These are phyloP conservation scores for Operophtera brumata DNA, from an alignment of 2,888 invertebrate genomes.

Conservation along the genomic window DNA sequence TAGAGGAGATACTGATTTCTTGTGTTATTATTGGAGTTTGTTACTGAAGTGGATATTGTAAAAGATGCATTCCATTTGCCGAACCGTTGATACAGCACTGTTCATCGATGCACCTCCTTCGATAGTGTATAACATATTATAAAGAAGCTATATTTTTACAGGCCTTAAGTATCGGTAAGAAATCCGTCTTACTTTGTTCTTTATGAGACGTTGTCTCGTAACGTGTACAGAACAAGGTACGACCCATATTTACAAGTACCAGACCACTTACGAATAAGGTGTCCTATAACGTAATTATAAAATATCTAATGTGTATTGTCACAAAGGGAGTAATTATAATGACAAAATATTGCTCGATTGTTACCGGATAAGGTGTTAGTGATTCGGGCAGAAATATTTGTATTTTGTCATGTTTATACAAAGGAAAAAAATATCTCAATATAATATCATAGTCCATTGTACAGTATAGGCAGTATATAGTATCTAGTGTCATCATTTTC, in stretches of 20 bases:
- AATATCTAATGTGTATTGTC: slow-evolving; percentile 61
- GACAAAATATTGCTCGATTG: slow-evolving; percentile 73
- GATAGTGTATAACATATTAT: slow-evolving; percentile 53
- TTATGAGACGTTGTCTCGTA: slow-evolving; percentile 30
- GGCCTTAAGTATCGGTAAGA: slow-evolving; percentile 53
- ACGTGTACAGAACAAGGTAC: slow-evolving; percentile 24
- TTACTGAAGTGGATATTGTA: slow-evolving; percentile 66
- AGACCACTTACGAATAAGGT: slow-evolving; percentile 59
- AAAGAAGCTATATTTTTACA: slow-evolving; percentile 65
- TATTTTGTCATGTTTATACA: slow-evolving; percentile 80
- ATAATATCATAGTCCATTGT: slow-evolving; percentile 78
- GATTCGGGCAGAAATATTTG: slow-evolving; percentile 72
- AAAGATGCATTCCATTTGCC: slow-evolving; percentile 76
- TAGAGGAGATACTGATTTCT: slow-evolving; percentile 52
- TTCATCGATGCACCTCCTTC: slow-evolving; percentile 69
- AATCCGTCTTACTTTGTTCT: slow-evolving; percentile 46
- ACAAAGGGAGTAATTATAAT: slow-evolving; percentile 72
- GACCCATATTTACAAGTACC: slow-evolving; percentile 54
- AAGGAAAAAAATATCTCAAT: slow-evolving; percentile 74
- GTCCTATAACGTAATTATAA: slow-evolving; percentile 42
- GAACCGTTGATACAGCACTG: slow-evolving; percentile 68
- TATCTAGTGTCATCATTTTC: slow-evolving; percentile 65
- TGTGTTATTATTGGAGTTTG: slow-evolving; percentile 61
- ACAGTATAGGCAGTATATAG: slow-evolving; percentile 75
- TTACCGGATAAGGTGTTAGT: slow-evolving; percentile 75